Evolutionary conservation across 2,113 vertebrate species (phyloP), one percentile per base, ranked within the genome.

Genomic region (Dicentrarchus labrax): DNA sequence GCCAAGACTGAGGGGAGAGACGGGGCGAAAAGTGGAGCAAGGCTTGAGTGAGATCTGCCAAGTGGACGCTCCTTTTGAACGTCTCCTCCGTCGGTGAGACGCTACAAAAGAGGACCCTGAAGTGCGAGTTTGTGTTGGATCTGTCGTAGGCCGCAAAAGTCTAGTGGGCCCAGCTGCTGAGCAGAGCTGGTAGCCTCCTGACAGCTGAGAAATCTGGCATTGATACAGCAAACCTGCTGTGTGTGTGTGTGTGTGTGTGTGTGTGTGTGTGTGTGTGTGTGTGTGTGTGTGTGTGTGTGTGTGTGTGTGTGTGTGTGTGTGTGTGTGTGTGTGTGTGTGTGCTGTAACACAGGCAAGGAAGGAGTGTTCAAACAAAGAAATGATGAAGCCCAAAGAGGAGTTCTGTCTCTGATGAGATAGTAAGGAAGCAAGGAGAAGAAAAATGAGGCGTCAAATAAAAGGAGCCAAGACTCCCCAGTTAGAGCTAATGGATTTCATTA

Each of bases 71-170:
- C 60, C 74, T 80, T 91, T 91, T 88, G 84, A 92, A 84, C 22
- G 19, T 80, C 39, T 68, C 47, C 78, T 56, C 56, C 66, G 67
- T 78, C 64, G 48, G 30, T 43, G 70, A 89, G 66, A 87, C 65
- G 69, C 80, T 83, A 57, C 87, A 84, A 54, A 76, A 80, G 62
- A 89, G 48, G 80, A 88, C 90, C 76, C 60, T 39, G 36, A 79
- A 76, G 69, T 82, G 71, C 77, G 65, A 80, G 56, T 88, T 93
- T 91, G 77, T 83, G 78, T 93, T 89, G 88, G 92, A 88, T 75
- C 77, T 68, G 62, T 59, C 41, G 70, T 45, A 60, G 82, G 67
- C 50, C 73, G 36, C 76, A 76, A 60, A 69, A 69, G 54, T 39
- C 13, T 79, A 41, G 51, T 13, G 70, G 80, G 57, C 41, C 77